A percentile compares a stretch with the other conserved stretches of the same genome.
These are phyloP conservation scores for Tetramorium alpestre DNA, from an alignment of 1,140 invertebrate species.

Conservation along the genomic window DNA sequence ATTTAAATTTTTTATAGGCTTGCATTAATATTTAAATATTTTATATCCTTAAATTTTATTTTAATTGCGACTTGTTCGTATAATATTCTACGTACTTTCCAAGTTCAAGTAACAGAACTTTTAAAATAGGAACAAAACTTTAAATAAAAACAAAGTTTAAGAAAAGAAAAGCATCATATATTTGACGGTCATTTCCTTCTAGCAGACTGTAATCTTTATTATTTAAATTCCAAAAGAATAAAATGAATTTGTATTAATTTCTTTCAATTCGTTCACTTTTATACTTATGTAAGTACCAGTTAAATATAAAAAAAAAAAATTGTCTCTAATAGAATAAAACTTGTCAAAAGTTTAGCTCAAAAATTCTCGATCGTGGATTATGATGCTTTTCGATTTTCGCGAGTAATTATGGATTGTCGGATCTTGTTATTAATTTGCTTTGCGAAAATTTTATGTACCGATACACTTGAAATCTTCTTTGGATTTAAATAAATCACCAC, in stretches of 20 bases:
- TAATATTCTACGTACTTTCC: neutral
- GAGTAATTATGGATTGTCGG: neutral
- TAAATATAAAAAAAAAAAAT: neutral
- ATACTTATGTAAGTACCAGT: too few species aligned
- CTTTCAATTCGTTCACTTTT: neutral
- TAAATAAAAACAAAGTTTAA: neutral
- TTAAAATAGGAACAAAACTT: neutral
- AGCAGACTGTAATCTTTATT: neutral
- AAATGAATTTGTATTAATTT: neutral
- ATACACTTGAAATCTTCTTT: constrained; percentile 65
- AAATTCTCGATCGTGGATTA: neutral
- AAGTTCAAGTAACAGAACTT: neutral
- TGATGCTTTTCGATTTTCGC: neutral
- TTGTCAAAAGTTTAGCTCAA: neutral
- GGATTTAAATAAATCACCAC: constrained; percentile 65
- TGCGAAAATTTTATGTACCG: constrained; percentile 9
- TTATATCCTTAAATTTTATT: neutral
- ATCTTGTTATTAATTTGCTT: neutral
- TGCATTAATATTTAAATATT: neutral
- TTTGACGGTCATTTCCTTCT: neutral
- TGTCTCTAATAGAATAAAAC: neutral
- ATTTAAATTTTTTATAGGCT: neutral
- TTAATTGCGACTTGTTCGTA: neutral
- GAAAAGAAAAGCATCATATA: neutral
- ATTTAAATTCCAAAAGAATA: neutral